Evolutionary conservation across 2,113 vertebrate genomes (phyloP), one percentile per base, ranked within the genome.

Genomic region (Tenebrosternarchus preto): DNA sequence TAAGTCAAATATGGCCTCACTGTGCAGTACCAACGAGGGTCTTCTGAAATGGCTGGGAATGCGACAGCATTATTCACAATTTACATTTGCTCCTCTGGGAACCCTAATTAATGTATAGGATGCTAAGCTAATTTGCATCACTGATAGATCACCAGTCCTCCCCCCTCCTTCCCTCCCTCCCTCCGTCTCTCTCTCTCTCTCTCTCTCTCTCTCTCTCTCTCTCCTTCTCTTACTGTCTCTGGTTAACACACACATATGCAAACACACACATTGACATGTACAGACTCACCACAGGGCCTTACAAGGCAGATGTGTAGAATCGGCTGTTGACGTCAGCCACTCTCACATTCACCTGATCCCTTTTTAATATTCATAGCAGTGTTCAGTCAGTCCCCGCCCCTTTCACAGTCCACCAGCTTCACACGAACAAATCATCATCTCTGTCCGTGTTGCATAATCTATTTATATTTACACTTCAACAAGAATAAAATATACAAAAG

Each of bases 91-190:
- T 91, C 91, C 87, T 87, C 83, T 55, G 90, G 87, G 90, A 88
- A 89, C 88, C 85, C 83, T 92, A 90, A 92, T 92, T 90, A 92
- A 93, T 89, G 90, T 92, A 89, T 90, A 92, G 89, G 84, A 92
- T 90, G 82, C 76, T 53, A 55, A 80, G 84, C 88, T 92, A 85
- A 93, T 93, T 91, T 93, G 88, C 91, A 92, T 92, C 85, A 87
- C 89, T 90, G 90, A 91, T 90, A 87, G 86, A 87, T 53, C 25
- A 73, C 53, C 27, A 67, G 15, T 27, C 3, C 43, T 16, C 19
- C 46, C 22, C 24, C 2, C 68, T 55, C 20, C 29, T 19, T 16
- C 70, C 25, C 43, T 17, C 46, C 0, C 24, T 9, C n/a, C 25
- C 53, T 20, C 71, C 5, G 27, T 39, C 66, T 16, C 11, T 29